Conservation (phyloP, 2,888 invertebrate species). For the Zootermopsis nevadensis region DNA sequence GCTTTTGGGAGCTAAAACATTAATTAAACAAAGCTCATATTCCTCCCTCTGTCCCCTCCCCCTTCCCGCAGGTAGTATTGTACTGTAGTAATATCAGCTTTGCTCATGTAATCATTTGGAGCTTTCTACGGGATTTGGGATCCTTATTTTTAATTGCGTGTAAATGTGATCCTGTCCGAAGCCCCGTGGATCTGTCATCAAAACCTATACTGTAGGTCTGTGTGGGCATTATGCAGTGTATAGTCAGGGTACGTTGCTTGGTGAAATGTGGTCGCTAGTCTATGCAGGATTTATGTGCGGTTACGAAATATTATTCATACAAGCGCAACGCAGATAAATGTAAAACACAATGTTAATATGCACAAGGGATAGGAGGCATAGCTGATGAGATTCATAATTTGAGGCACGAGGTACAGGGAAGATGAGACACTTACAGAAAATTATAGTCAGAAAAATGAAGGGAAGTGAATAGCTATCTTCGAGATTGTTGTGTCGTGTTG, state of each 20-base stretch:
- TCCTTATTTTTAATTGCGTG: constrained; percentile 53
- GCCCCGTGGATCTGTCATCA: constrained; percentile 62
- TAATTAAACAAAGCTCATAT: constrained; percentile 48
- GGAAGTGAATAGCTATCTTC: too few relatives aligned
- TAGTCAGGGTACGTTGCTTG: background rate
- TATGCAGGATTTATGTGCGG: background rate
- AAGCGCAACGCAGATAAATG: background rate
- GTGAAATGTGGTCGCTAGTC: background rate
- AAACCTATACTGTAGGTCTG: constrained; percentile 36
- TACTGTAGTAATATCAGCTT: constrained; percentile 46
- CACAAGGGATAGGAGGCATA: too few relatives aligned
- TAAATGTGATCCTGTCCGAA: constrained; percentile 56
- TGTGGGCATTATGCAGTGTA: background rate
- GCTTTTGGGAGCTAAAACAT: constrained; percentile 51
- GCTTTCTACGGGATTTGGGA: constrained; percentile 50
- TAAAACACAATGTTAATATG: background rate
- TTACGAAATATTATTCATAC: background rate
- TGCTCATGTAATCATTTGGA: constrained; percentile 48
- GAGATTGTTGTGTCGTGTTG: too few relatives aligned
- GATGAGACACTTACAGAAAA: too few relatives aligned
- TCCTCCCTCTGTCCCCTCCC: background rate
- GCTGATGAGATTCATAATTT: too few relatives aligned
- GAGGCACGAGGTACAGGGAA: background rate
- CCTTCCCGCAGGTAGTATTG: constrained; percentile 4
- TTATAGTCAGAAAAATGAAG: too few relatives aligned